Evolutionary conservation across 2,888 invertebrate genomes (phyloP), one percentile per base, ranked within the genome.

Genomic region (Eupithecia dodoneata): DNA sequence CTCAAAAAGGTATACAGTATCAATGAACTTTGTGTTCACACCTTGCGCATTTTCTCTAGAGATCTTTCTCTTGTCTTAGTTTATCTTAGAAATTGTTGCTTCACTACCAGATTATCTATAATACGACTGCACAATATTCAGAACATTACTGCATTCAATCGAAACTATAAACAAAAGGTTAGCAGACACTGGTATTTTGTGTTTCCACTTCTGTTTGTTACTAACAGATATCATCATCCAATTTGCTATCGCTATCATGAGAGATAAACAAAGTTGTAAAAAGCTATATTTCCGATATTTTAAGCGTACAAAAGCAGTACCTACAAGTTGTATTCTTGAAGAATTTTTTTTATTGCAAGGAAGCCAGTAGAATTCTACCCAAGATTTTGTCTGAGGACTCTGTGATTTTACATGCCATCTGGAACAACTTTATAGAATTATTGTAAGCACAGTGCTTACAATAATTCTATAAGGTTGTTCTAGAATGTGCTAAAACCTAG

Each of bases 1-100:
- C 96, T 99, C 87, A 97, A 97, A 93, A 98, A 98, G 97, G 98
- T 98, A n/a, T n/a, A 95, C 92, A 92, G 89, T 79, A 81, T 78
- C 74, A 78, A 66, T 42, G 18, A 45, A 66, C 12, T 42, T 78
- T 76, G 76, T 78, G 72, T 78, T 74, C 74, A 76, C n/a, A 63
- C 52, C 70, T 44, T 74, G 63, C 72, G 65, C 65, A 13, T 55
- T 70, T 65, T n/a, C 45, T 59, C 0, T 18, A 42, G 13, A 47
- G 3, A 18, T 59, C 18, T n/a, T 55, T 74, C 30, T 72, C 74
- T 72, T 77, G 15, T 18, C 47, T 44, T 47, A 2, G 18, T 18
- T 4, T 18, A 7, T 9, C 45, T 66, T 42, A 42, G 41, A 42
- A 66, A 42, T 66, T 66, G 66, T 66, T 66, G 42, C 42, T 66